Conservation (phyloP, 1,140 invertebrate species). For the Drosophila kohkoa region DNA sequence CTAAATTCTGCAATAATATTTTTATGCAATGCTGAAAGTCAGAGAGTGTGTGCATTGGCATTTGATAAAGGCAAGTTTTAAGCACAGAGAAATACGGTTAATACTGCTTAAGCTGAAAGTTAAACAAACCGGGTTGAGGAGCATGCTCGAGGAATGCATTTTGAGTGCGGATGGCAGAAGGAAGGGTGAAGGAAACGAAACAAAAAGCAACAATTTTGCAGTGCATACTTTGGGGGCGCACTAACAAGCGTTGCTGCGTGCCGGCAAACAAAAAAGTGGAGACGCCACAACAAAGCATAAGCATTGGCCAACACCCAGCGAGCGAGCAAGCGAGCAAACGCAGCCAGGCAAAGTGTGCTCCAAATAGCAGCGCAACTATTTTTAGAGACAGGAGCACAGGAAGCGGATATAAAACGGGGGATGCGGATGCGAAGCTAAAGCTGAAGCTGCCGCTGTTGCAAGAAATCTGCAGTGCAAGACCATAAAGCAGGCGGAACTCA, state of each 20-base stretch:
- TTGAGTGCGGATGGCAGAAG: background rate
- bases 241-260: slow-evolving; percentile 75
- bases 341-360: slow-evolving; percentile 35
- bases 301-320: slow-evolving; percentile 49
- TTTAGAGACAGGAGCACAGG: slow-evolving; percentile 54
- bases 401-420: slow-evolving; percentile 46
- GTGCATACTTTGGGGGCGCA: slow-evolving; percentile 58
- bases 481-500: slow-evolving; percentile 50
- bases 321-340: too few relatives aligned
- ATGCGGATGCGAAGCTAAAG: slow-evolving; percentile 54
- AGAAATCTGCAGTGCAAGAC: slow-evolving; percentile 45
- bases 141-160: slow-evolving; percentile 2
- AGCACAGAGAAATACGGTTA: slow-evolving; percentile 7
- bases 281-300: slow-evolving; percentile 50
- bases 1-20: slow-evolving; percentile 30
- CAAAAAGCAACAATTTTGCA: slow-evolving; percentile 62
- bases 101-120: slow-evolving; percentile 21
- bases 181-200: slow-evolving; percentile 15
- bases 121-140: background rate
- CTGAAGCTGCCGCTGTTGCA: slow-evolving; percentile 36
- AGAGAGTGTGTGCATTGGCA: slow-evolving; percentile 25
- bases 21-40: slow-evolving; percentile 13
- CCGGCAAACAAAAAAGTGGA: slow-evolving; percentile 67
- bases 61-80: slow-evolving; percentile 14
- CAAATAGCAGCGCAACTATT: slow-evolving; percentile 75